Percentiles rank a stretch among this genome's conserved stretches.
Evolutionary conservation across 2,888 invertebrate genomes (phyloP).

Genomic region (Scaeva pyrastri): DNA sequence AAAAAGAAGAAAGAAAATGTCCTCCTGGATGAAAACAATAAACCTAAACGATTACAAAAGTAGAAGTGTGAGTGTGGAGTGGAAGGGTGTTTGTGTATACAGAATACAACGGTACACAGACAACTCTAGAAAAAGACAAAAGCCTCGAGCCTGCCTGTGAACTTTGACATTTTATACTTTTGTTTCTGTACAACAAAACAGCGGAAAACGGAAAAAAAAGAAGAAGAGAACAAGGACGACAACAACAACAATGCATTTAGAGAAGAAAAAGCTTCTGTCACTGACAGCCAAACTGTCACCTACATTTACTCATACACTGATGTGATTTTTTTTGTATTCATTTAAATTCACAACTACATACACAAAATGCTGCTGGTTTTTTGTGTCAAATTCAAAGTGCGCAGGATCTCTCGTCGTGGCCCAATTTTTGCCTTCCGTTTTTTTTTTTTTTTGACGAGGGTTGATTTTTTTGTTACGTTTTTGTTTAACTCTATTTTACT

Average conservation of each 20-base stretch:
- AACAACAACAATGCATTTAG: background rate
- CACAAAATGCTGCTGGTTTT: background rate
- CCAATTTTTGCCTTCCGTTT: too few relatives aligned
- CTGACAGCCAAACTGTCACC: slow-evolving; percentile 70
- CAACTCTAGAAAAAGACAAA: slow-evolving; percentile 33
- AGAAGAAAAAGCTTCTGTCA: slow-evolving; percentile 53
- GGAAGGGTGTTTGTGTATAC: background rate
- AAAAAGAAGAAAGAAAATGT: background rate
- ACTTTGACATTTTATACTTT: slow-evolving; percentile 71
- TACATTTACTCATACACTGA: slow-evolving; percentile 37
- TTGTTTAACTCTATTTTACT: background rate
- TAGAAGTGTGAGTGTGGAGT: background rate
- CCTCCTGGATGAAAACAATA: slow-evolving; percentile 51
- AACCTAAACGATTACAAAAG: slow-evolving; percentile 40
- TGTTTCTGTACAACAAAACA: slow-evolving; percentile 11
- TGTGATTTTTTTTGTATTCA: background rate
- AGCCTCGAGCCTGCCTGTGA: slow-evolving; percentile 60
- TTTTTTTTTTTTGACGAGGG: too few relatives aligned
- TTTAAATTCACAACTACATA: background rate
- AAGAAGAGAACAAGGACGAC: slow-evolving; percentile 2
- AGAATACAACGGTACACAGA: background rate
- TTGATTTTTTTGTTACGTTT: background rate
- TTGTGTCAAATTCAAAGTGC: too few relatives aligned
- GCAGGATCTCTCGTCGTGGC: too few relatives aligned
- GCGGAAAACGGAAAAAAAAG: too few relatives aligned